These are phyloP conservation scores for Epizoanthus scotinus DNA, from an alignment of 92 coral and sea anemone genomes.

Conservation along the genomic window DNA sequence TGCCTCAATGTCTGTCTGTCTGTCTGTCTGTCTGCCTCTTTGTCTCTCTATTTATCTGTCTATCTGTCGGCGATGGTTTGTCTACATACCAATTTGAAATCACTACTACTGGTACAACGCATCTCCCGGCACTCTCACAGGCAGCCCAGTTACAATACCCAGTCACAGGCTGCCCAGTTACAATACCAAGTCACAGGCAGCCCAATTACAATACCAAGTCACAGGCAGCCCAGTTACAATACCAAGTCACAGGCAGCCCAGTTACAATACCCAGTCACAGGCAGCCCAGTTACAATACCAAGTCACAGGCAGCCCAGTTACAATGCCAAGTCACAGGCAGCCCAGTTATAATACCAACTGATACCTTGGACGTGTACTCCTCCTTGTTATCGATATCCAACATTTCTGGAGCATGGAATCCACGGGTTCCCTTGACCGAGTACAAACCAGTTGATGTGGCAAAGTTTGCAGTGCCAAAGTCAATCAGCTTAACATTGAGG, in stretches of 20 bases:
- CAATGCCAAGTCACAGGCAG: too few species aligned
- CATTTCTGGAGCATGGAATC: constrained; percentile 95
- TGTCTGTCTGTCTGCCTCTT: too few species aligned
- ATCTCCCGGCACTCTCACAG: not conserved
- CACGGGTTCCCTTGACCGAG: constrained; percentile 73
- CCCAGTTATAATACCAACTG: not conserved
- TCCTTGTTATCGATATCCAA: constrained; percentile 74
- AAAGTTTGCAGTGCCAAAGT: constrained; percentile 97
- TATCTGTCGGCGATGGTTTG: too few species aligned
- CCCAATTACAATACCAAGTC: not conserved
- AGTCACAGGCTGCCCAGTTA: not conserved
- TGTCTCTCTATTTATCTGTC: too few species aligned
- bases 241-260: not conserved
- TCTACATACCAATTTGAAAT: not conserved
- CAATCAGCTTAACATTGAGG: constrained; percentile 89
- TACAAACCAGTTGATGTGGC: constrained; percentile 82
- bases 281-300: not conserved
- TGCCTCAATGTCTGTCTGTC: too few species aligned
- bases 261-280: not conserved
- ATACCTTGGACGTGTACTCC: constrained; percentile 64
- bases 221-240: not conserved
- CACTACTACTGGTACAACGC: not conserved
- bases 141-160: not conserved
- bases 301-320: not conserved
- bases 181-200: not conserved